Conservation (phyloP, 1,140 invertebrate species). For the Aphidius gifuensis region DNA sequence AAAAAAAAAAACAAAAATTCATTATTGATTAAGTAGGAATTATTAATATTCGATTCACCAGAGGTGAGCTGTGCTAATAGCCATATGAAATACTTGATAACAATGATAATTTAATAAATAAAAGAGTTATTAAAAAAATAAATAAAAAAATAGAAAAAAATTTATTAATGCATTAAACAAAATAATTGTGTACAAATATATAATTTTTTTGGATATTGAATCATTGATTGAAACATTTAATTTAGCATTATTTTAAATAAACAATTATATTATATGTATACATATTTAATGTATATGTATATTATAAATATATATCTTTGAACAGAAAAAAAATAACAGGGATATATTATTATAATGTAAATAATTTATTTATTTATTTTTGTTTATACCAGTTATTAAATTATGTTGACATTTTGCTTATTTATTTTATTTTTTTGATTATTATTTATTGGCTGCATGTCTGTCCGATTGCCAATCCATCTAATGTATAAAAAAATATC, state of each 20-base stretch:
- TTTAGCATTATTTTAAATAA: too few relatives aligned
- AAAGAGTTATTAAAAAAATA: conserved; percentile 2
- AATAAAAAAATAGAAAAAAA: neutral
- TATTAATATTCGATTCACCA: conserved; percentile 15
- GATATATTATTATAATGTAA: neutral
- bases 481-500: neutral
- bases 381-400: too few relatives aligned
- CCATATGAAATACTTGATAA: neutral
- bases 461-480: neutral
- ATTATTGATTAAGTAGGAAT: conserved; percentile 6
- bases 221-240: too few relatives aligned
- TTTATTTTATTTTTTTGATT: neutral
- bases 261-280: too few relatives aligned
- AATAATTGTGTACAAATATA: conserved; percentile 1
- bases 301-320: too few relatives aligned
- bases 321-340: too few relatives aligned
- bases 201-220: too few relatives aligned
- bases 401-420: neutral
- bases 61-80: conserved; percentile 11
- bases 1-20: conserved; percentile 7
- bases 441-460: conserved; percentile 6
- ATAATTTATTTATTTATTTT: neutral
- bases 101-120: conserved; percentile 7
- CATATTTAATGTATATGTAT: too few relatives aligned
- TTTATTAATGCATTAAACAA: conserved; percentile 8